phyloP scores from a whole-genome alignment of 2,888 invertebrate species.

The Autographa gamma region DNA sequence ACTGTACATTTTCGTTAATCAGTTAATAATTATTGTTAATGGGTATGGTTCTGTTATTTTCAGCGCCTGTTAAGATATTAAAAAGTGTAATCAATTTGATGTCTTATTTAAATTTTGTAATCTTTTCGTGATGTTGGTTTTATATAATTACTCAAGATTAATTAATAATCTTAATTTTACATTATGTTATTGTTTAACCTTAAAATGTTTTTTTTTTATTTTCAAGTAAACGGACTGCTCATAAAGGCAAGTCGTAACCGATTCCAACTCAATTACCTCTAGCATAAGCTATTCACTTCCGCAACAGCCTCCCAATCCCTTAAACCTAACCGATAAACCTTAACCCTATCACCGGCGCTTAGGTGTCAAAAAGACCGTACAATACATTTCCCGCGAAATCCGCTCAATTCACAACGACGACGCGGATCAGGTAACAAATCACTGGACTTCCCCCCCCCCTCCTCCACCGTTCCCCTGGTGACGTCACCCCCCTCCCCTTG shows the following conservation, averaged over 20 bases:
- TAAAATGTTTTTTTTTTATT: too few species aligned
- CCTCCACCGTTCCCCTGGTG: slow-evolving; percentile 17
- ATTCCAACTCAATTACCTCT: slow-evolving; percentile 37
- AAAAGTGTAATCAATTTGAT: too few species aligned
- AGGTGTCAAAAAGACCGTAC: slow-evolving; percentile 64
- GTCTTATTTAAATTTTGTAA: too few species aligned
- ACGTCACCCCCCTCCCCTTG: slow-evolving; percentile 25
- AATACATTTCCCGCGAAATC: slow-evolving; percentile 59
- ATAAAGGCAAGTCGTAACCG: neutral
- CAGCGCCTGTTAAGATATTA: too few species aligned
- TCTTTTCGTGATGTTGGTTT: too few species aligned
- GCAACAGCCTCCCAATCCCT: slow-evolving; percentile 52
- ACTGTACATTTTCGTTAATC: too few species aligned
- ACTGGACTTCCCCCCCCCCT: slow-evolving; percentile 46
- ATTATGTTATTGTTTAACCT: too few species aligned
- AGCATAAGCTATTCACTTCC: slow-evolving; percentile 55
- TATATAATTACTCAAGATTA: too few species aligned
- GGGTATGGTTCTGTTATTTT: too few species aligned
- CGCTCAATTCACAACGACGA: slow-evolving; percentile 63
- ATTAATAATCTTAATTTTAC: too few species aligned
- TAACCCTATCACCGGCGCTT: slow-evolving; percentile 58
- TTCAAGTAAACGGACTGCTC: neutral
- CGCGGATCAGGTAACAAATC: slow-evolving; percentile 65
- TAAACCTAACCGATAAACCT: slow-evolving; percentile 55
- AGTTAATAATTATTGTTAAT: too few species aligned